Percentiles rank a stretch among this genome's conserved stretches.
Evolutionary conservation across 2,888 invertebrate species (phyloP).

Genomic region (Synergus japonicus): DNA sequence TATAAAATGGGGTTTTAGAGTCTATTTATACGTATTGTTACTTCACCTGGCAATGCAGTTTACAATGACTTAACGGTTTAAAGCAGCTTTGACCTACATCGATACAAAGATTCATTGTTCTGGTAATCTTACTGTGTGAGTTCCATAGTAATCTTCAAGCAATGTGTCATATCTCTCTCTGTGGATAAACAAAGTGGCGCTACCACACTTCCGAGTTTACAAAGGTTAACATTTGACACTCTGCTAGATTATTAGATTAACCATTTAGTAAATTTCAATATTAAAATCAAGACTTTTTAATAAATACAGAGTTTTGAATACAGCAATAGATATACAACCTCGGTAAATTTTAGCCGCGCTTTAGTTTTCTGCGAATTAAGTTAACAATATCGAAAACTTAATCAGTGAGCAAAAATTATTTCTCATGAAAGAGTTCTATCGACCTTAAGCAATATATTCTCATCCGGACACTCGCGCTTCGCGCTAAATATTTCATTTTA

Average conservation of each 20-base stretch:
- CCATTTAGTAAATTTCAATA: background rate
- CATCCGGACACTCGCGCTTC: too few relatives aligned
- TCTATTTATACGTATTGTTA: background rate
- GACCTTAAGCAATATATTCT: too few relatives aligned
- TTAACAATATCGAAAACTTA: too few relatives aligned
- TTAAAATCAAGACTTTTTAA: background rate
- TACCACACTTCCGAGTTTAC: background rate
- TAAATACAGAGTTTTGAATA: background rate
- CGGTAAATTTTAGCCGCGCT: too few relatives aligned
- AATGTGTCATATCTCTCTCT: background rate
- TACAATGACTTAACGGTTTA: background rate
- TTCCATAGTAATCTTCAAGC: background rate
- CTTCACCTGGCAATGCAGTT: background rate
- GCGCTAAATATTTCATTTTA: too few relatives aligned
- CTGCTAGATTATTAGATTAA: background rate
- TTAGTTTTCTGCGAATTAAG: too few relatives aligned
- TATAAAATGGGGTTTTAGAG: background rate
- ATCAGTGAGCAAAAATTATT: too few relatives aligned
- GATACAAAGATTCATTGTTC: background rate
- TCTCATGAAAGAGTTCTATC: too few relatives aligned
- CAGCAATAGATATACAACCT: too few relatives aligned
- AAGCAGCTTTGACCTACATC: slow-evolving; percentile 1
- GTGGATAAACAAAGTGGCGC: background rate
- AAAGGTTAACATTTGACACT: background rate
- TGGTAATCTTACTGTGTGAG: background rate